Conservation (phyloP, 1,140 invertebrate genomes). For the Himalopsyche phryganea region DNA sequence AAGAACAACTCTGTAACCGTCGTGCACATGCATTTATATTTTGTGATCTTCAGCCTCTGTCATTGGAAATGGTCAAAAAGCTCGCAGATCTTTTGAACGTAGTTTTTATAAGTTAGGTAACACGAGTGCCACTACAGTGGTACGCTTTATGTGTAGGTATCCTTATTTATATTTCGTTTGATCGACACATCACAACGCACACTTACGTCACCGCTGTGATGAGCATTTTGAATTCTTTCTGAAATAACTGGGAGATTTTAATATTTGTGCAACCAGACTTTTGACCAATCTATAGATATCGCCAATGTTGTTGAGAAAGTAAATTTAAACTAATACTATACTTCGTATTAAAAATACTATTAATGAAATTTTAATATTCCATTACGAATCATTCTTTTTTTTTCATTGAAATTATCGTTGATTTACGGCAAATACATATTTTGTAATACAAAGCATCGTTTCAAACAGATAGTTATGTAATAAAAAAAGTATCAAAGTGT, state of each 20-base stretch:
- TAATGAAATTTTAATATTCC: too few relatives aligned
- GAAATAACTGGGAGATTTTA: slow-evolving; percentile 21
- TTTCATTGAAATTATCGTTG: too few relatives aligned
- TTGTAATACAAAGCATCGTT: too few relatives aligned
- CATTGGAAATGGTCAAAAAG: not conserved
- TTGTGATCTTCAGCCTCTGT: not conserved
- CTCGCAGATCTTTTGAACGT: too few relatives aligned
- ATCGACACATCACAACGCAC: not conserved
- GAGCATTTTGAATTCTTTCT: not conserved
- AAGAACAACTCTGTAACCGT: not conserved
- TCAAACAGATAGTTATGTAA: too few relatives aligned
- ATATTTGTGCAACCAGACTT: slow-evolving; percentile 33
- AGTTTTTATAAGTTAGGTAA: slow-evolving; percentile 2
- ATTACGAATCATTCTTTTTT: too few relatives aligned
- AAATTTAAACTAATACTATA: too few relatives aligned
- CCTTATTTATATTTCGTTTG: slow-evolving; percentile 23
- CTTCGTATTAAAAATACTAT: too few relatives aligned
- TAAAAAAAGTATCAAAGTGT: too few relatives aligned
- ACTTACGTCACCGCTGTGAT: too few relatives aligned
- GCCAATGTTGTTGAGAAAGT: slow-evolving; percentile 25
- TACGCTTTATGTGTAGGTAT: slow-evolving; percentile 16
- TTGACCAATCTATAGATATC: slow-evolving; percentile 29
- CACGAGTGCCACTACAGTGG: slow-evolving; percentile 19
- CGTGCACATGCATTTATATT: slow-evolving; percentile 4
- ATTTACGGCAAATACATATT: too few relatives aligned